phyloP scores from a whole-genome alignment of 2,888 invertebrate genomes.

The Ophion slaviceki region DNA sequence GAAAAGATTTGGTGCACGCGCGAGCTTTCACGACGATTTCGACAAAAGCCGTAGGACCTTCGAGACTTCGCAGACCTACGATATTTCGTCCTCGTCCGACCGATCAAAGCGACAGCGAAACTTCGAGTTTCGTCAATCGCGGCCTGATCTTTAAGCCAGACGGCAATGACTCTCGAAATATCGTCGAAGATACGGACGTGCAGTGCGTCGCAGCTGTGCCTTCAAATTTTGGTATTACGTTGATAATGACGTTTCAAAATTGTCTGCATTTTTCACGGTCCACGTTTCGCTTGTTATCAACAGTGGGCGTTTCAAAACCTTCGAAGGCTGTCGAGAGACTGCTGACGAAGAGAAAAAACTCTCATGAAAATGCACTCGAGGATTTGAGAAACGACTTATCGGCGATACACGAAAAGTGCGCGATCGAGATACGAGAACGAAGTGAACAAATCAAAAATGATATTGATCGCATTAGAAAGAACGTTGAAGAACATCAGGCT shows the following conservation, averaged over 20 bases:
- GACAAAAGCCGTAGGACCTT: slow-evolving; percentile 19
- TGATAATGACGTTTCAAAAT: neutral
- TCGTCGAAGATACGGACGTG: slow-evolving; percentile 33
- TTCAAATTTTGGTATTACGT: slow-evolving; percentile 55
- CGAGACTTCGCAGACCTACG: slow-evolving; percentile 33
- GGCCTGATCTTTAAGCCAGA: slow-evolving; percentile 41
- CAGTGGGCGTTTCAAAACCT: slow-evolving; percentile 67
- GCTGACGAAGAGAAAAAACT: slow-evolving; percentile 54
- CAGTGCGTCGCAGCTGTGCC: slow-evolving; percentile 52
- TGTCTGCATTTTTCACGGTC: neutral
- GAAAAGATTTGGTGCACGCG: slow-evolving; percentile 48
- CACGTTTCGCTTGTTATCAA: neutral
- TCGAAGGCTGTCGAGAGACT: slow-evolving; percentile 63
- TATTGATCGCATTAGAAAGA: slow-evolving; percentile 52
- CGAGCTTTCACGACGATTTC: slow-evolving; percentile 52
- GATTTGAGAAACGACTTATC: slow-evolving; percentile 65
- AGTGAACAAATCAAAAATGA: slow-evolving; percentile 58
- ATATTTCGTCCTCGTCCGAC: slow-evolving; percentile 15
- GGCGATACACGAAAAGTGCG: slow-evolving; percentile 50
- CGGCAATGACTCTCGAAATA: neutral
- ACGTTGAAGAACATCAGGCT: slow-evolving; percentile 50
- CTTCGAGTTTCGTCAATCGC: slow-evolving; percentile 25
- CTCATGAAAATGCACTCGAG: slow-evolving; percentile 62
- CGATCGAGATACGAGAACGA: slow-evolving; percentile 51
- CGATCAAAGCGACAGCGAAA: slow-evolving; percentile 6